These are phyloP conservation scores for Plecotus auritus DNA, from an alignment of 2,113 vertebrate species.

Conservation along the genomic window DNA sequence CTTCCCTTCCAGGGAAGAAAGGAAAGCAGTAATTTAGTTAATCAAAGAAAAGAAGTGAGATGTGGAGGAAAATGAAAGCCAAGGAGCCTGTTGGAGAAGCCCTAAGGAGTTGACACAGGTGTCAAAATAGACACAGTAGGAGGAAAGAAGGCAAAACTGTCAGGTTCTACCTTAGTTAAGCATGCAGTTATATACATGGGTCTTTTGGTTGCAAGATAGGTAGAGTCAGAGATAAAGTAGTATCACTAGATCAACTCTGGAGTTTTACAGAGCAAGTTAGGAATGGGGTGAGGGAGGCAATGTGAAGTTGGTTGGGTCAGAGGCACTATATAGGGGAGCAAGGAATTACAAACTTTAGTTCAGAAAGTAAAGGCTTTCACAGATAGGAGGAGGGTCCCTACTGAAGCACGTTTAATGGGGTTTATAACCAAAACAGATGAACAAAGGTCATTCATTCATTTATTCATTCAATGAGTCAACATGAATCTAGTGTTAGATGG, in stretches of 20 bases:
- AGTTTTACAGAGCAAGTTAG: not conserved
- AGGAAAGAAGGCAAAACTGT: not conserved
- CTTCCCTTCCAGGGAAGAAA: constrained; percentile 12
- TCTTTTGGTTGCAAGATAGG: not conserved
- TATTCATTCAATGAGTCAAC: not conserved
- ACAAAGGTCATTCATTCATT: not conserved
- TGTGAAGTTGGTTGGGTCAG: not conserved
- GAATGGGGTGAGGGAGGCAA: not conserved
- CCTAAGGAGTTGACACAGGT: not conserved
- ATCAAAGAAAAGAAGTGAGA: not conserved
- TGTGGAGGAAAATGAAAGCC: constrained; percentile 17
- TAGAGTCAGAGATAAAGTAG: not conserved
- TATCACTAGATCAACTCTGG: not conserved
- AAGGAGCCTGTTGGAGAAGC: not conserved
- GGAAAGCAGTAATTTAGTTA: not conserved
- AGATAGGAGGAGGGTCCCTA: not conserved
- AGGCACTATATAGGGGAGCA: not conserved
- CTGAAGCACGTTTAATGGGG: not conserved
- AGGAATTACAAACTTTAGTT: not conserved
- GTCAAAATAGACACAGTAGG: not conserved
- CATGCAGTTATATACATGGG: not conserved
- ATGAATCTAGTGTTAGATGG: not conserved
- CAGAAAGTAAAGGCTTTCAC: not conserved
- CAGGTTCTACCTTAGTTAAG: not conserved
- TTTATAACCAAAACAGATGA: not conserved